A percentile compares a stretch with the other conserved stretches of the same genome.
These are phyloP conservation scores for Strix uralensis DNA, from an alignment of 2,113 vertebrate species.

Conservation along the genomic window DNA sequence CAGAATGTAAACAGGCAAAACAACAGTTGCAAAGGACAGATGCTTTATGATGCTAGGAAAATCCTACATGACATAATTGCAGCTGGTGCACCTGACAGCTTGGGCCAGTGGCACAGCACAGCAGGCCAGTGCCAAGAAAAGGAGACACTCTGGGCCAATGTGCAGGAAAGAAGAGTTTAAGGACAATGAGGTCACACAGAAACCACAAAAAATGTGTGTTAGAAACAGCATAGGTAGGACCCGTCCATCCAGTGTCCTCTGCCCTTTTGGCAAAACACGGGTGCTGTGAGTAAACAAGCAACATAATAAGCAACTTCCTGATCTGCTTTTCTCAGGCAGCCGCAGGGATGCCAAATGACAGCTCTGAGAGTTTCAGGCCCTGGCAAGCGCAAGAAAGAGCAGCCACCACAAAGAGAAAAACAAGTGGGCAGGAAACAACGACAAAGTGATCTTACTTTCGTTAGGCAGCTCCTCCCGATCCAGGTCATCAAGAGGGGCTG, in stretches of 20 bases:
- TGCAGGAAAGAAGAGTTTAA: not conserved
- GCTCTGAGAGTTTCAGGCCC: not conserved
- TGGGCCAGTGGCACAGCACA: not conserved
- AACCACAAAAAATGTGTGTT: rapidly evolving
- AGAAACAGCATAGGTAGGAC: rapidly evolving
- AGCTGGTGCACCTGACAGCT: not conserved
- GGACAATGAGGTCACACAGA: not conserved
- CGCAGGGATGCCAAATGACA: rapidly evolving
- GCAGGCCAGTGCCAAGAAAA: not conserved
- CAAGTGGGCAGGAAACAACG: not conserved
- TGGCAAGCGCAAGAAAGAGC: not conserved
- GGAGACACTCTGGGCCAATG: rapidly evolving
- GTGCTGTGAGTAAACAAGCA: not conserved
- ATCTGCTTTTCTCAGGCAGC: not conserved
- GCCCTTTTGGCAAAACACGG: rapidly evolving
- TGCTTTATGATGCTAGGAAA: not conserved
- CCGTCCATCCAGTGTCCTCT: rapidly evolving
- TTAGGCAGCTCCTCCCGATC: slow-evolving; percentile 74
- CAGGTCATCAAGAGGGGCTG: slow-evolving; percentile 68
- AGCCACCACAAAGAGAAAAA: not conserved
- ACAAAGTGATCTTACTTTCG: slow-evolving; percentile 79
- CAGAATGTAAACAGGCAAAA: not conserved
- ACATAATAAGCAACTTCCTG: not conserved
- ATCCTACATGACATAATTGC: not conserved
- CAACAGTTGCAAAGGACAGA: not conserved